These are phyloP conservation scores for Trichoplusia ni DNA, from an alignment of 1,140 invertebrate species.

Conservation along the genomic window DNA sequence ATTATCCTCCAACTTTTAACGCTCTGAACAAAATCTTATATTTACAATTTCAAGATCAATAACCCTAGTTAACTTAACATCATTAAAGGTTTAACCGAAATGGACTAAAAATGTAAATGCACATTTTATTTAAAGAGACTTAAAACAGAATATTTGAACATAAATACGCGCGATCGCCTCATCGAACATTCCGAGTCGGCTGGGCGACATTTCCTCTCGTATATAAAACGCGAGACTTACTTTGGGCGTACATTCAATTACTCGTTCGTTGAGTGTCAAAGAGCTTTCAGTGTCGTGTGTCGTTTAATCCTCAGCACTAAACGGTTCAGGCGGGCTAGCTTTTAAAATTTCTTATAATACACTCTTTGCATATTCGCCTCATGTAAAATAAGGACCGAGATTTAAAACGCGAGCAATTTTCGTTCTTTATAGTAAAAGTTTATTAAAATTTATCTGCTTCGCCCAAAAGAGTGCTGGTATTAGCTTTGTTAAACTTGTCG, in stretches of 20 bases:
- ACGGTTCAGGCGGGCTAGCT: conserved; percentile 37
- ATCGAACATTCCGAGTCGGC: conserved; percentile 2
- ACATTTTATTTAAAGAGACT: neutral
- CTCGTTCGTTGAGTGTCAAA: conserved; percentile 49
- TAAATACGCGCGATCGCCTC: neutral
- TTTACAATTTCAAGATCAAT: neutral
- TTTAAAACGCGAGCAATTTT: conserved; percentile 7
- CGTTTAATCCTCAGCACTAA: conserved; percentile 44
- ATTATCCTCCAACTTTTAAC: no score
- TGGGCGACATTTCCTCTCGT: conserved; percentile 14
- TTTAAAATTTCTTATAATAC: conserved; percentile 43
- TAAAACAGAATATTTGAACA: neutral
- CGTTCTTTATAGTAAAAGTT: neutral
- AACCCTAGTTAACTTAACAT: no score
- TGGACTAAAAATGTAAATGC: no score
- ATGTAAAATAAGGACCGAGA: conserved; percentile 8
- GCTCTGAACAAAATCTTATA: neutral
- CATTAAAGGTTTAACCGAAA: no score
- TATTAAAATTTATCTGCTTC: neutral
- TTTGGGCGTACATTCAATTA: conserved; percentile 48
- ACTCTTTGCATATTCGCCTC: conserved; percentile 19
- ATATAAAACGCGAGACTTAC: conserved; percentile 17
- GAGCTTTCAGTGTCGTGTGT: conserved; percentile 48
- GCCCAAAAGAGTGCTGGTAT: neutral
- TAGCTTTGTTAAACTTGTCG: neutral